Evolutionary conservation across 2,888 invertebrate genomes (phyloP).

Genomic region (Hirtodrosophila duncani): DNA sequence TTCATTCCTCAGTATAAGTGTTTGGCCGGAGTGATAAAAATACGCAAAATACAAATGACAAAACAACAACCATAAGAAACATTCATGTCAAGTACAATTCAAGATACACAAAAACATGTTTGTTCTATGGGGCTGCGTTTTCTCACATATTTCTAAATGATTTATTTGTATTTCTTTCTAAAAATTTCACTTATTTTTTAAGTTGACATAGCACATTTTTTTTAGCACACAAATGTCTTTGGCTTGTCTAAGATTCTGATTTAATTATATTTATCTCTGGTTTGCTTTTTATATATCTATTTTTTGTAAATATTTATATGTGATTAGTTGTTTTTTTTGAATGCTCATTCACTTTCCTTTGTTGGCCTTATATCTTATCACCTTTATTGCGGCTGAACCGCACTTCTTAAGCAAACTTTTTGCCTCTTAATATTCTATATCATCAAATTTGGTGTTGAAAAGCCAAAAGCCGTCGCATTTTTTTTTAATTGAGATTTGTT

Average conservation of each 20-base stretch:
- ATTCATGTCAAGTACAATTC: no score
- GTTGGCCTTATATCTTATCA: constrained; percentile 4
- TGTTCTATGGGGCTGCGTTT: no score
- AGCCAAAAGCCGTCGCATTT: constrained; percentile 30
- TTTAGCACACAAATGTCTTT: background rate
- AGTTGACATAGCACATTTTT: background rate
- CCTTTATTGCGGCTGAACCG: background rate
- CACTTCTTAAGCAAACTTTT: background rate
- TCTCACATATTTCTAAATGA: no score
- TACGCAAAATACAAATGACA: no score
- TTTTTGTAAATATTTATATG: background rate
- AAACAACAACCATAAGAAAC: no score
- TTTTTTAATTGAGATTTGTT: constrained; percentile 14
- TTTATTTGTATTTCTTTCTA: no score
- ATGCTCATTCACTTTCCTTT: no score
- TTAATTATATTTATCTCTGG: background rate
- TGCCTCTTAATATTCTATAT: background rate
- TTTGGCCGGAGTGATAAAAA: no score
- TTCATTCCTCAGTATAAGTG: no score
- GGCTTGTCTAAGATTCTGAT: no score
- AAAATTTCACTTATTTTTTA: no score
- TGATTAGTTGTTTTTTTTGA: constrained; percentile 9
- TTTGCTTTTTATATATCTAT: background rate
- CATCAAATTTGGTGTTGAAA: constrained; percentile 11
- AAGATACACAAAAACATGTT: no score